These are phyloP conservation scores for Butorides virescens DNA, from an alignment of 2,113 vertebrate genomes.

Conservation along the genomic window DNA sequence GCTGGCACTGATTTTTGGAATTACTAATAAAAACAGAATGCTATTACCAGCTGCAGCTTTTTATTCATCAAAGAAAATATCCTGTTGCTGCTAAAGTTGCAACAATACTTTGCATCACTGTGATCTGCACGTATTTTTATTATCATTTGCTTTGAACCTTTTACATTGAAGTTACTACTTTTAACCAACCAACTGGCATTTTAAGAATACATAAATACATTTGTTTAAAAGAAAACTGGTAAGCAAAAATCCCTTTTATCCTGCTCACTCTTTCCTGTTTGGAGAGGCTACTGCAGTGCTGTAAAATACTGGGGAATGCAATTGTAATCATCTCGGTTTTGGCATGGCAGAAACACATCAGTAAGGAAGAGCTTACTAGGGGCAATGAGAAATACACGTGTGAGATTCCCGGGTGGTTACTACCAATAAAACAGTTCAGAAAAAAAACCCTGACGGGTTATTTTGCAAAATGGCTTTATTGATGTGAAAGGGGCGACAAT, in stretches of 20 bases:
- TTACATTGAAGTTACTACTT: neutral
- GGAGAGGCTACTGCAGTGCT: neutral
- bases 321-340: neutral
- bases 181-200: neutral
- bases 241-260: neutral
- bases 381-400: neutral
- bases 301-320: neutral
- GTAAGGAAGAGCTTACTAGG: neutral
- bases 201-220: neutral
- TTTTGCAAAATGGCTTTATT: neutral
- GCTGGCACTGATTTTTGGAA: neutral
- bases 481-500: neutral
- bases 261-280: neutral
- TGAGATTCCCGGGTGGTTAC: neutral
- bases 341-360: neutral
- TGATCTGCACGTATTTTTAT: neutral
- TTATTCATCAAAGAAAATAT: neutral
- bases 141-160: neutral
- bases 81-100: neutral
- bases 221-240: neutral
- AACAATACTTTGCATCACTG: neutral
- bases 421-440: too few relatives aligned
- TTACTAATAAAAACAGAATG: neutral
- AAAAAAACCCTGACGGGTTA: too few relatives aligned
- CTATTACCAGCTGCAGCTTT: neutral